These are phyloP conservation scores for Helogale parvula DNA, from an alignment of 2,113 vertebrate genomes.

Conservation along the genomic window DNA sequence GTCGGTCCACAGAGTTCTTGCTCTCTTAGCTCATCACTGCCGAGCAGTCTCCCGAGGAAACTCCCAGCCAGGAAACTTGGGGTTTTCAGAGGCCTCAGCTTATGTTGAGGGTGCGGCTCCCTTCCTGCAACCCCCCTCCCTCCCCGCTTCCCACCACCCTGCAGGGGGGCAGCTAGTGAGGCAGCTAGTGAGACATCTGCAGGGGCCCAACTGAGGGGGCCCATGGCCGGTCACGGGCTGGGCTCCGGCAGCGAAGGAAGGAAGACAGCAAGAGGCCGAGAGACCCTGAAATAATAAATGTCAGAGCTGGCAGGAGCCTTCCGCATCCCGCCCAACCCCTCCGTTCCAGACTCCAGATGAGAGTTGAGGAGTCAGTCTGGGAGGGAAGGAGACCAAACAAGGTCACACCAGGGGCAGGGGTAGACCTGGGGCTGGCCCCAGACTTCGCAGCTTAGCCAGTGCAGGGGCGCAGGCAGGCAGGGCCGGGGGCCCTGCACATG, in stretches of 20 bases:
- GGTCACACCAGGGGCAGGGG: neutral
- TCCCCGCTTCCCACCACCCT: neutral
- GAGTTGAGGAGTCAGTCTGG: neutral
- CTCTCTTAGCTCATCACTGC: slow-evolving; percentile 69
- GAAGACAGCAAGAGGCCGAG: slow-evolving; percentile 52
- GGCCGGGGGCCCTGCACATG: neutral
- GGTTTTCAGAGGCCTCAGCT: slow-evolving; percentile 60
- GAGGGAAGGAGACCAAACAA: neutral
- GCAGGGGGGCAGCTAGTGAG: neutral
- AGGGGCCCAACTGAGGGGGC: neutral
- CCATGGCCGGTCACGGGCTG: neutral
- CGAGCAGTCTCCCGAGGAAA: slow-evolving; percentile 67
- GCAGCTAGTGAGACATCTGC: neutral
- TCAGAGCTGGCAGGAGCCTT: slow-evolving; percentile 56
- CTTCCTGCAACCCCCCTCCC: slow-evolving; percentile 58
- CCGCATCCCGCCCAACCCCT: neutral
- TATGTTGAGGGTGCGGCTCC: neutral
- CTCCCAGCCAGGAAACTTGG: slow-evolving; percentile 75
- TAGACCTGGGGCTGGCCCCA: neutral
- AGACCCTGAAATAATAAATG: slow-evolving; percentile 74
- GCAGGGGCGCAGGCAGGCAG: neutral
- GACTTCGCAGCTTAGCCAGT: neutral
- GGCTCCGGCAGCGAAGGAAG: slow-evolving; percentile 66
- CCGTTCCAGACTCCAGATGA: slow-evolving; percentile 1
- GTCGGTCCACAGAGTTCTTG: slow-evolving; percentile 36